A percentile compares a stretch with the other conserved stretches of the same genome.
phyloP scores from a whole-genome alignment of 2,797 vertebrate species.

The Microchirus variegatus region DNA sequence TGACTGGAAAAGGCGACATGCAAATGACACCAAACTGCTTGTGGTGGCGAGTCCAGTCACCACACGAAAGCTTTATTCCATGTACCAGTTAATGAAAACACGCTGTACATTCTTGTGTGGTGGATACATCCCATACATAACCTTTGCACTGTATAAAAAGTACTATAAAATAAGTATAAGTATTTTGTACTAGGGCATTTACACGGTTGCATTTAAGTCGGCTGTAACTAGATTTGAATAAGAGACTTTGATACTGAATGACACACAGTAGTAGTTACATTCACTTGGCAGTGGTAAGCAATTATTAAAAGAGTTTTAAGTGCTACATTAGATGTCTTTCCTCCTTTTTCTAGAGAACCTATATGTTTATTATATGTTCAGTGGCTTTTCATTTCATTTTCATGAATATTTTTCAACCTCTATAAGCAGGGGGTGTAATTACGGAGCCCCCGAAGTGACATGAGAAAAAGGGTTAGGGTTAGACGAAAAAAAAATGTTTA shows the following conservation, averaged over 20 bases:
- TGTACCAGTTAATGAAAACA: conserved; percentile 33
- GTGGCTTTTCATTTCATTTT: conserved; percentile 27
- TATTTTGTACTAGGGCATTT: not conserved
- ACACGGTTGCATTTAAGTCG: conserved; percentile 14
- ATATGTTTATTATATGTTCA: conserved; percentile 27
- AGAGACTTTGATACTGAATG: conserved; percentile 34
- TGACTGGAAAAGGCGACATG: not conserved
- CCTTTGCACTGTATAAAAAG: conserved; percentile 27
- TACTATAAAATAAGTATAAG: conserved; percentile 22
- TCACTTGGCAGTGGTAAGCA: conserved; percentile 72
- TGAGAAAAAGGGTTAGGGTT: too few species aligned
- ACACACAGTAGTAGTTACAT: conserved; percentile 62
- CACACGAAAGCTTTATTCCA: conserved; percentile 66
- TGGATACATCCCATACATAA: conserved; percentile 38
- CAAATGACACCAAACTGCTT: conserved; percentile 4
- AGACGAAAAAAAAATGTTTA: too few species aligned
- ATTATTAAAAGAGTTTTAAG: conserved; percentile 60
- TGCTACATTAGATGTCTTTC: conserved; percentile 66
- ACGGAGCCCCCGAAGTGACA: too few species aligned
- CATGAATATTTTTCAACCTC: conserved; percentile 35
- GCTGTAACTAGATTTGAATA: conserved; percentile 28
- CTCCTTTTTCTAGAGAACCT: conserved; percentile 33
- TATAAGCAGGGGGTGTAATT: conserved; percentile 18
- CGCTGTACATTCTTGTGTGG: conserved; percentile 45
- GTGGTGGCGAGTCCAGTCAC: conserved; percentile 56